Conservation (phyloP, 2,113 vertebrate species). For the Seriola rivoliana region DNA sequence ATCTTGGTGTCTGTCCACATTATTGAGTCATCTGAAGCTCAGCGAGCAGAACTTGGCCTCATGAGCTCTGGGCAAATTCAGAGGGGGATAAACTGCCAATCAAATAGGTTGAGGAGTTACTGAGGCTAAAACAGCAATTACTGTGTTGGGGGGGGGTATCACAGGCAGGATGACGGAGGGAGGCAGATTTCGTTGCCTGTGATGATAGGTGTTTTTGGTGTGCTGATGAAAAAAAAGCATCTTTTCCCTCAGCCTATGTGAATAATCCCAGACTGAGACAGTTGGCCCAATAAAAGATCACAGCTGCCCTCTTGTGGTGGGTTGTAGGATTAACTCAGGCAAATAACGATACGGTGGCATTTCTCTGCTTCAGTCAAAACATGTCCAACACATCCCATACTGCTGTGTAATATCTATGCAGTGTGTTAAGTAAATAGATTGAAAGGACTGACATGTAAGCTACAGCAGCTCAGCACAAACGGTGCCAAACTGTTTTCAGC, state of each 20-base stretch:
- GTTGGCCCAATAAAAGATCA: conserved; percentile 52
- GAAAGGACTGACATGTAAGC: neutral
- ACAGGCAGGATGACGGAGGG: neutral
- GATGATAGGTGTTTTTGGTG: conserved; percentile 11
- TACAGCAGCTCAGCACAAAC: neutral
- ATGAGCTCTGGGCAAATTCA: conserved; percentile 57
- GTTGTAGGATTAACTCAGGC: neutral
- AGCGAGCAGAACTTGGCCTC: conserved; percentile 47
- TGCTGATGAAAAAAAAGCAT: conserved; percentile 15
- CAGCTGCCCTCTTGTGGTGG: conserved; percentile 82
- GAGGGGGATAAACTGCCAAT: conserved; percentile 66
- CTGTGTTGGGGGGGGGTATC: neutral
- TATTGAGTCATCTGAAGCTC: conserved; percentile 70
- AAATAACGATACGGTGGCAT: conserved; percentile 7
- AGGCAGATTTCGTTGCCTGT: conserved; percentile 11
- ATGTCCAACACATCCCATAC: neutral
- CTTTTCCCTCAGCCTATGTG: conserved; percentile 29
- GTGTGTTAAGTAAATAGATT: neutral
- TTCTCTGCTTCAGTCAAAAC: neutral
- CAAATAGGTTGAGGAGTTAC: conserved; percentile 50
- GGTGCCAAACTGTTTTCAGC: neutral
- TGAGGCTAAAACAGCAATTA: conserved; percentile 48
- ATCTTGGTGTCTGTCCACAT: conserved; percentile 65
- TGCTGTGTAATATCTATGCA: neutral
- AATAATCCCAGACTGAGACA: conserved; percentile 44